Base-by-base conservation (phyloP, 2,113 vertebrate species). In the Saguinus midas region DNA sequence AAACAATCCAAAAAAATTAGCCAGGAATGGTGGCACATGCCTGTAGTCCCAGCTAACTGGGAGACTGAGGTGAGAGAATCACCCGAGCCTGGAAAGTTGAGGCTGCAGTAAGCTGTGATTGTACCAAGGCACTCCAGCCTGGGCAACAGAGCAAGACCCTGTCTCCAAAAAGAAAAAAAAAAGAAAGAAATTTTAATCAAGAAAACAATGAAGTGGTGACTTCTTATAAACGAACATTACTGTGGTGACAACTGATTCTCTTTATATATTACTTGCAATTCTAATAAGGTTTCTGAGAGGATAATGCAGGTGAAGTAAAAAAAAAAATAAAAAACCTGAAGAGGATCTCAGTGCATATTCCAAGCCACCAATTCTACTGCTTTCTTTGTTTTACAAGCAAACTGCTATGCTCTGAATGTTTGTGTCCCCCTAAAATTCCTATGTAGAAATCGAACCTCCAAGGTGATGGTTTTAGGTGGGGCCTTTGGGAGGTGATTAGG, bases 321-420 rank as follows among this genome's bases (percentile, higher is more conserved):
- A 92, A 73, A 81, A 78, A 70, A 64, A 70, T n/a, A 45, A 91
- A 20, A 92, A 73, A 81, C 78, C 75, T 64, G 18, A 92, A 43
- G 58, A 76, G 40, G 50, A 72, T 48, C 16, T 90, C 58, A 50
- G 50, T 79, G 93, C 79, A 50, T 35, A 14, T 58, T 55, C 58
- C 37, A 57, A 18, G 76, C 75, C 3, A 88, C 27, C 48, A 72
- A 23, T 87, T 61, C 55, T 66, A 57, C n/a, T 35, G 35, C 37
- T 87, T 78, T 43, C 8, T 66, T 57, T 92, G 52, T 75, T 86
- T 90, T 43, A 87, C n/a, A 85, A 94, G 61, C 58, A 89, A 85
- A 76, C 37, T 35, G 35, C 66, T 87, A 13, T 29, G 40, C 43
- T 83, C 20, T 75, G 23, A 76, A 16, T 35, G 20, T 73, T 13